phyloP scores from a whole-genome alignment of 2,888 invertebrate genomes.

The Oxycera nigricornis region DNA sequence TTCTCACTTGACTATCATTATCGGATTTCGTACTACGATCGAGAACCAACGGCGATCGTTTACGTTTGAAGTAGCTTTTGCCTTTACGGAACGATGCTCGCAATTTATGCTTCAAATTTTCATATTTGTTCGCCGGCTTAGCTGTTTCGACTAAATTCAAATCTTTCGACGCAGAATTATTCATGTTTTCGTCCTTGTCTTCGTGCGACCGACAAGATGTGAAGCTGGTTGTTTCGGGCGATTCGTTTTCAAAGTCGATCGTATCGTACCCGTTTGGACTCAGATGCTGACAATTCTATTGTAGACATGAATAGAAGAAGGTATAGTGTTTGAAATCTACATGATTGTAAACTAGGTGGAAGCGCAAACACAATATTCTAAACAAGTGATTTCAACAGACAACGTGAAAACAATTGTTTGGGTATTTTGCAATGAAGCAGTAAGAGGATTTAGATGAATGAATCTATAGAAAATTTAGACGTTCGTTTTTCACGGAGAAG shows the following conservation, averaged over 20 bases:
- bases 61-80: conserved; percentile 54
- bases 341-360: too few relatives aligned
- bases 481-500: too few relatives aligned
- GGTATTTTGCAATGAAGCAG: too few relatives aligned
- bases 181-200: conserved; percentile 34
- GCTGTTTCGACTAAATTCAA: not conserved
- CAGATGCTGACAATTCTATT: conserved; percentile 11
- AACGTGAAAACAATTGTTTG: too few relatives aligned
- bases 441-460: too few relatives aligned
- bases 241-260: conserved; percentile 18
- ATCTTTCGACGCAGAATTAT: conserved; percentile 18
- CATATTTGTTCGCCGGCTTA: conserved; percentile 51
- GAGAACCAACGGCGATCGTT: conserved; percentile 52
- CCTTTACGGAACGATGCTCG: conserved; percentile 58
- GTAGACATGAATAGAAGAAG: too few relatives aligned
- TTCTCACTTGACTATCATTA: conserved; percentile 22
- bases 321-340: too few relatives aligned
- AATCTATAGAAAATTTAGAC: too few relatives aligned
- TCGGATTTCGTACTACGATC: conserved; percentile 38
- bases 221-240: conserved; percentile 18
- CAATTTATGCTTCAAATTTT: conserved; percentile 55
- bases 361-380: too few relatives aligned
- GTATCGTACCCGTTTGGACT: conserved; percentile 19
- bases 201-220: conserved; percentile 9
- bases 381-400: too few relatives aligned